Base-by-base conservation (phyloP, 2,888 invertebrate genomes). In the Cantharis rufa region DNA sequence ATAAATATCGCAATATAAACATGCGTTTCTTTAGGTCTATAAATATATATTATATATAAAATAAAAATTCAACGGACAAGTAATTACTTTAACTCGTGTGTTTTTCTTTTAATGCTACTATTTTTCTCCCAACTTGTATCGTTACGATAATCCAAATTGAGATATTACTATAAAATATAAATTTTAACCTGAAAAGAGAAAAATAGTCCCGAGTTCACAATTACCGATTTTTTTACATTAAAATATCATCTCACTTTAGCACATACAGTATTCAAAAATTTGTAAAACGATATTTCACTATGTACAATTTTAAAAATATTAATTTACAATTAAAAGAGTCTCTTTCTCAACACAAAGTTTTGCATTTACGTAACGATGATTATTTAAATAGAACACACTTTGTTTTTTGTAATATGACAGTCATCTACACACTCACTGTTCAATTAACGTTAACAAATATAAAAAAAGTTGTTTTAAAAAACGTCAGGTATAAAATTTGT, bases 221-320 rank as follows among this genome's bases (percentile, higher is more conserved):
- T 71, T 28, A 75, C 69, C 64, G 48, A 27, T 62, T 24, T 71
- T 71, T 75, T 66, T 75, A 71, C 69, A 75, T 62, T 71, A 61
- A 68, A 75, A 69, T 48, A 15, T 70, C 32, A 32, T 70, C 32
- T 61, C 70, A 18, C 18, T 48, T 18, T 70, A 48, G 16, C 61
- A 79, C 78, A 82, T 81, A 81, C 79, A 79, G 70, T 79, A 72
- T 74, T 66, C 16, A 66, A 48, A 48, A 70, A 80, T 78, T 77
- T 81, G 61, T 78, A 78, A 81, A 80, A 48, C 76, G 76, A 79
- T 80, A 81, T 75, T 80, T 80, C 74, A 79, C 80, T 82, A 82
- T 82, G 66, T 81, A 82, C 82, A 82, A 74, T 77, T 78, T 79
- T 62, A 69, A 64, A 64, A 66, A 66, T 66, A 66, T 66, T 66